Evolutionary conservation across 1,140 invertebrate genomes (phyloP), one percentile per base, ranked within the genome.

Genomic region (Cotesia glomerata): DNA sequence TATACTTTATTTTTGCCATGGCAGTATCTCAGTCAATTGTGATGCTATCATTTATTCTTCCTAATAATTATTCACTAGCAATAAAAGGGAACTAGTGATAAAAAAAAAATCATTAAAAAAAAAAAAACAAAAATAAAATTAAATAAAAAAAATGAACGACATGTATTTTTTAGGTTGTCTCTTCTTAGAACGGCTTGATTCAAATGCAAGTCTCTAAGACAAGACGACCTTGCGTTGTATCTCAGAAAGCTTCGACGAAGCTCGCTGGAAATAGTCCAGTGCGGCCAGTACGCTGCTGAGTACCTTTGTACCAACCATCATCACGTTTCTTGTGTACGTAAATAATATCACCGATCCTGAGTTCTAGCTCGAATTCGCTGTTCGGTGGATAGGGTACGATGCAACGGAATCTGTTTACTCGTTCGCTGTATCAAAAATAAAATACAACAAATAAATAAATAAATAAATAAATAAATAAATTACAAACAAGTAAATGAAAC

Each of bases 291-390:
- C 95, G 89, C 79, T 96, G 92, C 76, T 95, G 90, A 0, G 95
- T 97, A 4, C 96, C 97, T 84, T 98, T 98, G 82, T 94, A 97
- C 96, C 96, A 98, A 11, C 97, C 97, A 80, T 98, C 96, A 32
- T 97, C 95, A 49, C 95, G 91, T 83, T 97, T 97, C 77, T 95
- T 95, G 80, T 95, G 94, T 3, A 98, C 95, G 78, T 95, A 93
- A 68, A 98, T 95, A 64, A 98, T 92, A 81, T 98, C 97, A 26
- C 95, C 95, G 14, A 97, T 90, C 74, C 94, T 93, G 1, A 98
- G 87, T 81, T 97, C 95, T 73, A 98, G 79, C 84, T 97, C 95
- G 80, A 96, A 95, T 75, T 97, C 95, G 74, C 94, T 95, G 81
- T 97, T 97, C 0, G 96, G 95, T n/a, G 97, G 96, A 89, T 98